These are phyloP conservation scores for Arctia plantaginis DNA, from an alignment of 2,888 invertebrate species.

Conservation along the genomic window DNA sequence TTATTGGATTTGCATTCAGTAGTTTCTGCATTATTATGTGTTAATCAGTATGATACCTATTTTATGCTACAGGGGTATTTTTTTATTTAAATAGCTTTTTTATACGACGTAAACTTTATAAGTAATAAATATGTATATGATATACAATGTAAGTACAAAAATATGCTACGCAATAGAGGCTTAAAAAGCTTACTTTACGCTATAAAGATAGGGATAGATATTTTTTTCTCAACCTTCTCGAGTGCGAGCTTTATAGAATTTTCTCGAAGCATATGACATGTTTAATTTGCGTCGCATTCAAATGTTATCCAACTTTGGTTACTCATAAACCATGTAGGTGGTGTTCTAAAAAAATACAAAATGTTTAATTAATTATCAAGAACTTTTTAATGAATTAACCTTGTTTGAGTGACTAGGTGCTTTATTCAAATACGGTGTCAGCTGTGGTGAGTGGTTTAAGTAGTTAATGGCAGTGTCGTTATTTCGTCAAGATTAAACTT, in stretches of 20 bases:
- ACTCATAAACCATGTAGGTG: no score
- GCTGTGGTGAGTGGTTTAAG: no score
- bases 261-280: neutral
- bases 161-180: conserved; percentile 8
- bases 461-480: no score
- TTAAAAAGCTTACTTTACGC: conserved; percentile 32
- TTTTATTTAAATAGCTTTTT: conserved; percentile 38
- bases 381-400: no score
- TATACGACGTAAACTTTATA: conserved; percentile 21
- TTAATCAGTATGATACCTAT: conserved; percentile 48
- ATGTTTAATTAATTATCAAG: no score
- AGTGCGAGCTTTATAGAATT: conserved; percentile 8
- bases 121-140: conserved; percentile 23
- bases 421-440: no score
- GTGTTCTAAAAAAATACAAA: no score
- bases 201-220: neutral
- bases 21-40: conserved; percentile 70
- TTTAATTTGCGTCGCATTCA: no score
- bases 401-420: no score
- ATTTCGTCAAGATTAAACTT: no score
- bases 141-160: conserved; percentile 13
- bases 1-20: conserved; percentile 79
- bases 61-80: conserved; percentile 49
- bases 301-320: no score
- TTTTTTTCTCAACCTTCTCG: neutral